These are phyloP conservation scores for Mobula hypostoma DNA, from an alignment of 2,113 vertebrate species.

Conservation along the genomic window DNA sequence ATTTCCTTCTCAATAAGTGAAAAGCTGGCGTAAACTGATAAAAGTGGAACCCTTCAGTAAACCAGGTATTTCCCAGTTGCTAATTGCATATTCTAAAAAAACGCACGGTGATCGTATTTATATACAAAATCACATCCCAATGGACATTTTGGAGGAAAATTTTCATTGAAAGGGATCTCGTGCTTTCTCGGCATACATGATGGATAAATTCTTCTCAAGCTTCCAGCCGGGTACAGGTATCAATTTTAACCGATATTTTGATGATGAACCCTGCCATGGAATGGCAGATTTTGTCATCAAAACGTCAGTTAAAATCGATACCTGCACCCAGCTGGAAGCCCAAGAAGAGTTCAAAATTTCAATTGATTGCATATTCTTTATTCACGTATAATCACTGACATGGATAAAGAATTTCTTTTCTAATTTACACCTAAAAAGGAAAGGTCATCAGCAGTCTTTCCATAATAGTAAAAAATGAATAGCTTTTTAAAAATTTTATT, in stretches of 20 bases:
- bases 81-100: not conserved
- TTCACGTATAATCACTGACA: not conserved
- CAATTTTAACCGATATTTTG: no score
- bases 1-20: not conserved
- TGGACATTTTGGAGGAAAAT: not conserved
- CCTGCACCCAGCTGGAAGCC: no score
- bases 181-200: no score
- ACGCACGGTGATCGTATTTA: not conserved
- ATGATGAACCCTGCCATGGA: no score
- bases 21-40: not conserved
- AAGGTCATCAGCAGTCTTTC: not conserved
- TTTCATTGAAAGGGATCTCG: not conserved
- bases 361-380: conserved; percentile 8
- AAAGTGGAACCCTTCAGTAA: not conserved
- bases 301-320: no score
- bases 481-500: not conserved
- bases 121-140: not conserved
- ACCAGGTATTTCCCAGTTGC: not conserved
- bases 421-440: not conserved
- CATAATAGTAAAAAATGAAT: not conserved
- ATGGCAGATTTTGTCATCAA: no score
- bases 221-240: no score
- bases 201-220: no score
- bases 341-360: not conserved
- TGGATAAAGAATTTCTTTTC: not conserved